Percentiles rank a stretch among this genome's conserved stretches.
Conservation (phyloP, 1,140 invertebrate genomes). For the Sarcophaga bullata region DNA sequence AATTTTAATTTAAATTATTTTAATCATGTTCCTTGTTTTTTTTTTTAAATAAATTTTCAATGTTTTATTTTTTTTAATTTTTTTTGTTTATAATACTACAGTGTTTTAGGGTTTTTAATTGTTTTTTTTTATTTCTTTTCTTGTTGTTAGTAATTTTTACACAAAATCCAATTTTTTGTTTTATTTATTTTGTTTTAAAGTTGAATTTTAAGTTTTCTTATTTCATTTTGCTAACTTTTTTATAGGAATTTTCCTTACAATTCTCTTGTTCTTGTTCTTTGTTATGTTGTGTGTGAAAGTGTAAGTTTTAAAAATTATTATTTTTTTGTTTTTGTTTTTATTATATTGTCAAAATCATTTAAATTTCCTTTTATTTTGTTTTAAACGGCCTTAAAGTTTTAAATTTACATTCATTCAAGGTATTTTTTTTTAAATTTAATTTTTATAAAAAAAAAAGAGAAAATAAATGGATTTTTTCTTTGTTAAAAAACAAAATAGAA, state of each 20-base stretch:
- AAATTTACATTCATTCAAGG: background rate
- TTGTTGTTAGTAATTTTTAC: background rate
- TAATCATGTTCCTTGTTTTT: constrained; percentile 1
- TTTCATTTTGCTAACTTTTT: background rate
- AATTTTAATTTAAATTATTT: constrained; percentile 11
- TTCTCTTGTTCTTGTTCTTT: constrained; percentile 2
- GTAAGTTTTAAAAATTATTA: no score
- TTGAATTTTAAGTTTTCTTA: background rate
- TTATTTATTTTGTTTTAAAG: constrained; percentile 27
- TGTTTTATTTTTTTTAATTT: no score
- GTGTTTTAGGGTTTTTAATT: constrained; percentile 10
- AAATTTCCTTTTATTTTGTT: background rate
- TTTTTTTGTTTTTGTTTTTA: constrained; percentile 31
- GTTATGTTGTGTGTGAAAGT: background rate
- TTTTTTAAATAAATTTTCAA: constrained; percentile 25
- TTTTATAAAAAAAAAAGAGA: background rate
- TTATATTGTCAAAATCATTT: constrained; percentile 25
- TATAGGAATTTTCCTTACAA: constrained; percentile 28
- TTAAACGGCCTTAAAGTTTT: no score
- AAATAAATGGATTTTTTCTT: background rate
- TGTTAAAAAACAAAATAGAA: background rate
- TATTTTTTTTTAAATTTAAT: background rate
- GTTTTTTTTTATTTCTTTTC: background rate
- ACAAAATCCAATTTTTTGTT: background rate
- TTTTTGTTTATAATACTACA: constrained; percentile 29